Evolutionary conservation across 2,797 vertebrate species (phyloP).

Genomic region (Gambelia wislizenii): DNA sequence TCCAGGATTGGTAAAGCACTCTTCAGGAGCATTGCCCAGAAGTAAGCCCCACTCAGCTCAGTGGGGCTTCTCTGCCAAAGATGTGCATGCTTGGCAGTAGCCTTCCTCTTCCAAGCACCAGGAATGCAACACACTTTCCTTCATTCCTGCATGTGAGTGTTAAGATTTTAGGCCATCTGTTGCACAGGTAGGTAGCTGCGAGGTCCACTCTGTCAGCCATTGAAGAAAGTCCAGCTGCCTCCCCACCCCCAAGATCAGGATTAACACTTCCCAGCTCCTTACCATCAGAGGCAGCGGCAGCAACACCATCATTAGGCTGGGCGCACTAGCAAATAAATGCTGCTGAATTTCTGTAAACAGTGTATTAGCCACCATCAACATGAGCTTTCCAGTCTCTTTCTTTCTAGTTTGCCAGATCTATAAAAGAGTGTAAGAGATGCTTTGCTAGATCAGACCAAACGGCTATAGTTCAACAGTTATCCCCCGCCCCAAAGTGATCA

Average conservation of each 20-base stretch:
- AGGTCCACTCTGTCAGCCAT: not conserved
- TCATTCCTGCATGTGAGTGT: not conserved
- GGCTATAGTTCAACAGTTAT: not conserved
- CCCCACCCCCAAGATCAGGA: not conserved
- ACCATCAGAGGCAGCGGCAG: not conserved
- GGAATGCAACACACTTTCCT: not conserved
- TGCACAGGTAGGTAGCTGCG: conserved; percentile 11
- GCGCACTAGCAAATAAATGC: not conserved
- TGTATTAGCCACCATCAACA: not conserved
- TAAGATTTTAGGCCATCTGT: not conserved
- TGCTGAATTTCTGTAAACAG: conserved; percentile 3
- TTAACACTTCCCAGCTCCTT: not conserved
- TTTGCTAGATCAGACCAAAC: not conserved
- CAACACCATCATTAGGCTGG: not conserved
- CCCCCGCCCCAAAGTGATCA: not conserved
- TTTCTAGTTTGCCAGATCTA: not conserved
- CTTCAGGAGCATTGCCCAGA: not conserved
- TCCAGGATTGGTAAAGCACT: not conserved
- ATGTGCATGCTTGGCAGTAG: too few relatives aligned
- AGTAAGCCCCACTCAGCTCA: conserved; percentile 26
- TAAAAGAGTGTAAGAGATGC: not conserved
- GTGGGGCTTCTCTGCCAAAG: not conserved
- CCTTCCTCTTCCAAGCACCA: not conserved
- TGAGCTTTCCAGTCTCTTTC: not conserved
- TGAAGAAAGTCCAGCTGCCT: not conserved